A percentile compares a stretch with the other conserved stretches of the same genome.
Evolutionary conservation across 2,888 invertebrate species (phyloP).

Genomic region (Dolomedes plantarius): DNA sequence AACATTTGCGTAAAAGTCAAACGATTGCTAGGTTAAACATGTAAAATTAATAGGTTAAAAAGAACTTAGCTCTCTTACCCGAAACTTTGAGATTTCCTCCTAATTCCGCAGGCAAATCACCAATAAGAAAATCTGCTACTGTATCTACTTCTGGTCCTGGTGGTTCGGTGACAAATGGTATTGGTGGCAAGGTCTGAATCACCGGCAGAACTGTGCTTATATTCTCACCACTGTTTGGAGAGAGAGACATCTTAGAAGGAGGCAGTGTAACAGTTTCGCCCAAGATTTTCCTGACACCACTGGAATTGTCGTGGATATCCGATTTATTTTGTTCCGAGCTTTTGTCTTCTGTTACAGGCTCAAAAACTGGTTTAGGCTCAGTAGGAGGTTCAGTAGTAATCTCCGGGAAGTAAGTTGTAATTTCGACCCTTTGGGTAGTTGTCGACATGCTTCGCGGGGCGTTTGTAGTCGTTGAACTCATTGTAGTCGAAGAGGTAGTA

Average conservation of each 20-base stretch:
- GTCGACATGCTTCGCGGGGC: background rate
- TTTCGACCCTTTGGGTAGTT: background rate
- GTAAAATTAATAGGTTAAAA: no score
- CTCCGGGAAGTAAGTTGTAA: background rate
- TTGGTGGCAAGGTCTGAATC: slow-evolving; percentile 20
- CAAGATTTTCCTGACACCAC: slow-evolving; percentile 57
- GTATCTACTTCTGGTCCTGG: slow-evolving; percentile 18
- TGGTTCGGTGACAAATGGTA: background rate
- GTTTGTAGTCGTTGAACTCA: background rate
- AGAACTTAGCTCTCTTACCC: no score
- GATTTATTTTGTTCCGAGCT: slow-evolving; percentile 26
- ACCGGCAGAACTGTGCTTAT: slow-evolving; percentile 55
- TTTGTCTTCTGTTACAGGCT: background rate
- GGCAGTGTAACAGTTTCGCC: slow-evolving; percentile 34
- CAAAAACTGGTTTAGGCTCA: background rate
- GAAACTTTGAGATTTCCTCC: slow-evolving; percentile 72
- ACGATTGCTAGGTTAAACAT: no score
- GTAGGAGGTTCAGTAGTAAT: background rate
- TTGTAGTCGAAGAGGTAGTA: slow-evolving; percentile 6
- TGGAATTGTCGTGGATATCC: slow-evolving; percentile 65
- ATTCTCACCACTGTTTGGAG: slow-evolving; percentile 6
- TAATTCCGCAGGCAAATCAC: slow-evolving; percentile 39
- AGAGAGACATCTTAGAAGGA: slow-evolving; percentile 42
- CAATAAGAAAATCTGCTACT: slow-evolving; percentile 1
- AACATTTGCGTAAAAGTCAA: no score